Conservation (phyloP, 2,888 invertebrate genomes). For the Eurytoma californica region DNA sequence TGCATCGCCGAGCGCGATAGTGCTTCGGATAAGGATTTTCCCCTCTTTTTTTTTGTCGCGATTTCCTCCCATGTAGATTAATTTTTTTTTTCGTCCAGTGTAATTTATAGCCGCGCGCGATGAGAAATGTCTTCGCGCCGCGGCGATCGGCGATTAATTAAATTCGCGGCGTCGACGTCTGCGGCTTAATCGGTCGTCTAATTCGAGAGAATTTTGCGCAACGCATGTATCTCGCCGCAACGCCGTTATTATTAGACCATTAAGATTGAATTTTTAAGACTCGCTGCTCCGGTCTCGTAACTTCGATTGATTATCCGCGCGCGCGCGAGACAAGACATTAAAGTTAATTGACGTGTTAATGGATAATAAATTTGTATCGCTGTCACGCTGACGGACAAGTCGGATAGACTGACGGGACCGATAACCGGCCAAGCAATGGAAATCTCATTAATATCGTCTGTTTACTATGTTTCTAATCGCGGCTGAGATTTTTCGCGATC, state of each 20-base stretch:
- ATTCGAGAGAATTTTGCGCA: constrained; percentile 34
- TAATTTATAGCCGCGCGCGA: neutral
- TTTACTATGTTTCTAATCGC: constrained; percentile 67
- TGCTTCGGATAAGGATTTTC: neutral
- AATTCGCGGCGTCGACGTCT: neutral
- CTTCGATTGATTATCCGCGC: constrained; percentile 52
- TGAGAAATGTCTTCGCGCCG: neutral
- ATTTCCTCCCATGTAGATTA: neutral
- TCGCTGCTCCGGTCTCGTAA: constrained; percentile 32
- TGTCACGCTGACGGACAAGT: constrained; percentile 52
- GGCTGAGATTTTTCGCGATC: constrained; percentile 51
- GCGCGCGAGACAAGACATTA: constrained; percentile 59
- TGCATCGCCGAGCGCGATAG: neutral
- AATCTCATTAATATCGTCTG: constrained; percentile 68
- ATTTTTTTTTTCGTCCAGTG: neutral
- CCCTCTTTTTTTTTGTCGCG: neutral
- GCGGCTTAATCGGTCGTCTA: constrained; percentile 33
- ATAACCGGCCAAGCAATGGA: constrained; percentile 64
- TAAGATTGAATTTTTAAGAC: constrained; percentile 49
- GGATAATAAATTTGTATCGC: constrained; percentile 70
- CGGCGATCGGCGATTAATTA: neutral
- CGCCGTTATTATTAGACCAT: constrained; percentile 35
- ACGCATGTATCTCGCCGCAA: neutral
- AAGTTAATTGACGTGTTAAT: constrained; percentile 71
- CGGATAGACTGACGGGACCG: constrained; percentile 58